Conservation (phyloP, 2,888 invertebrate genomes). For the Drosophila eohydei region DNA sequence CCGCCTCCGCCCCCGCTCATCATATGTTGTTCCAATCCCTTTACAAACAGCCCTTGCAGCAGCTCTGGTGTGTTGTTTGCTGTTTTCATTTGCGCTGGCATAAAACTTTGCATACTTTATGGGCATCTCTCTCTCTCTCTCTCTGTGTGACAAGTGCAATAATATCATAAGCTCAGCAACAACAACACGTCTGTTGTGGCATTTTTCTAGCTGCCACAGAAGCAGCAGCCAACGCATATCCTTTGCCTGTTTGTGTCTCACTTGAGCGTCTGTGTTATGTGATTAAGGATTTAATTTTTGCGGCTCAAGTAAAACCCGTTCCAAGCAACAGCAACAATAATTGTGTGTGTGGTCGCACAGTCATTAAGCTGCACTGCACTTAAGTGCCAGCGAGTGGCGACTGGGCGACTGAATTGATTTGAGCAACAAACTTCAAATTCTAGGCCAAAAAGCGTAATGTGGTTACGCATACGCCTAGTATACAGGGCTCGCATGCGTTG, state of each 20-base stretch:
- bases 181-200: slow-evolving; percentile 46
- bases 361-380: slow-evolving; percentile 57
- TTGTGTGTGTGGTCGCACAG: slow-evolving; percentile 26
- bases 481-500: neutral
- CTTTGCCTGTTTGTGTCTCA: slow-evolving; percentile 25
- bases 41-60: neutral
- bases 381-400: slow-evolving; percentile 38
- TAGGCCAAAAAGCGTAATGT: slow-evolving; percentile 46
- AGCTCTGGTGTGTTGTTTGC: slow-evolving; percentile 53
- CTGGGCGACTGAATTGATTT: slow-evolving; percentile 48
- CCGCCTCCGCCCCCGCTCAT: neutral
- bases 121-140: slow-evolving; percentile 28
- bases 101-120: slow-evolving; percentile 79
- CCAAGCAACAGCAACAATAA: neutral
- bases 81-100: slow-evolving; percentile 76
- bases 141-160: slow-evolving; percentile 70
- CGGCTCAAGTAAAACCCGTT: slow-evolving; percentile 34
- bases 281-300: slow-evolving; percentile 78
- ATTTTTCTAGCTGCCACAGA: slow-evolving; percentile 26
- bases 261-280: slow-evolving; percentile 71
- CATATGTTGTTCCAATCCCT: neutral
- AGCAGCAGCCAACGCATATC: slow-evolving; percentile 10
- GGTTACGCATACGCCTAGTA: slow-evolving; percentile 39
- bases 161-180: slow-evolving; percentile 72
- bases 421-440: slow-evolving; percentile 21